Conservation (phyloP, 2,797 vertebrate species). For the Ibycter americanus region DNA sequence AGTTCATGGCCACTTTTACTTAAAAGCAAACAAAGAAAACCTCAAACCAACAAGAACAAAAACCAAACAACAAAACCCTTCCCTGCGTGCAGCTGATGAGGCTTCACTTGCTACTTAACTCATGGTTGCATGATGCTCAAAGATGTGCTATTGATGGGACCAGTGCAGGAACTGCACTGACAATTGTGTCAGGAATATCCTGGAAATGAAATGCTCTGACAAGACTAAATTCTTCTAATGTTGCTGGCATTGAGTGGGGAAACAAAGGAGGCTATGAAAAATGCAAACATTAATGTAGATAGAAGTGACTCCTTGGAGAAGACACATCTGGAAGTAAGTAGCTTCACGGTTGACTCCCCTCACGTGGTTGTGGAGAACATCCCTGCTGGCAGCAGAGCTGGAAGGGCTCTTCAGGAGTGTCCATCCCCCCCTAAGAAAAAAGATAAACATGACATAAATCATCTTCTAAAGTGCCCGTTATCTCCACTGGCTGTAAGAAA, state of each 20-base stretch:
- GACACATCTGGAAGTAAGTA: not conserved
- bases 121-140: rapidly evolving
- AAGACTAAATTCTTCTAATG: not conserved
- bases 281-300: not conserved
- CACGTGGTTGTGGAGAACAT: rapidly evolving
- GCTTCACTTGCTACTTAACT: not conserved
- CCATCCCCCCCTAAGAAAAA: not conserved
- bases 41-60: not conserved
- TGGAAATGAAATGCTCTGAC: not conserved
- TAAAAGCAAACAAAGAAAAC: not conserved
- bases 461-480: not conserved
- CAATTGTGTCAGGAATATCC: not conserved
- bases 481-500: not conserved
- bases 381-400: not conserved
- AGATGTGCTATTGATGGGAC: not conserved
- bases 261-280: not conserved
- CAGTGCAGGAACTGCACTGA: not conserved
- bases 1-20: not conserved
- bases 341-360: not conserved
- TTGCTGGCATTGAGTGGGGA: not conserved
- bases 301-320: not conserved
- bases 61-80: not conserved
- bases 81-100: not conserved
- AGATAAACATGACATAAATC: not conserved
- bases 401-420: not conserved